Conservation (phyloP, 2,113 vertebrate genomes). For the Recurvirostra avosetta region DNA sequence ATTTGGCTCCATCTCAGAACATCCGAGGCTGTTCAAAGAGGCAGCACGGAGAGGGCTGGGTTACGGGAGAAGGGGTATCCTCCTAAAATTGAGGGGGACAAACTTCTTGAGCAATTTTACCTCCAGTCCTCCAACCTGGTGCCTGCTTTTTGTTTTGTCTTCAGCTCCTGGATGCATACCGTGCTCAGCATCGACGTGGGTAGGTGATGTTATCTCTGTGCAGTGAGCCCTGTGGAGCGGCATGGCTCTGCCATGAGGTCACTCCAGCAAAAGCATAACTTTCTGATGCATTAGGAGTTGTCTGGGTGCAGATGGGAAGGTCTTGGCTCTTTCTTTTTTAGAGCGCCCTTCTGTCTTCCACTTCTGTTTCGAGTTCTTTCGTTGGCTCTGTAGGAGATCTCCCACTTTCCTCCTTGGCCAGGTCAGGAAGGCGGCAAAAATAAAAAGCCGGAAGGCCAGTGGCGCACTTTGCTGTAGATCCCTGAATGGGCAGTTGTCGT, state of each 20-base stretch:
- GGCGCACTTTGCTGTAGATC: background rate
- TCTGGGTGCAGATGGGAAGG: background rate
- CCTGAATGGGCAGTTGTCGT: background rate
- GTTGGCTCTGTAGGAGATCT: background rate
- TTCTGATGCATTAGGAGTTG: background rate
- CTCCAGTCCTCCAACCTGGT: background rate
- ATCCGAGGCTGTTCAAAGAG: background rate
- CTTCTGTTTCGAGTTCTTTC: background rate
- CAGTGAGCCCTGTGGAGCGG: fast-evolving
- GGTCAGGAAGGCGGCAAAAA: background rate
- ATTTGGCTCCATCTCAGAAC: background rate
- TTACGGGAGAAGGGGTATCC: background rate
- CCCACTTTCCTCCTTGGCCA: background rate
- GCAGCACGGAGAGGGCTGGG: background rate
- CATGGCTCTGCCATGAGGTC: background rate
- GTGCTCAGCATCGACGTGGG: background rate
- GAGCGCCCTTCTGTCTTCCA: background rate
- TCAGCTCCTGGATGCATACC: background rate
- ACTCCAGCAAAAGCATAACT: background rate
- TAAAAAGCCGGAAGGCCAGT: background rate
- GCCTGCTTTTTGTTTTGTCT: background rate
- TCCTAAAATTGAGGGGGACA: background rate
- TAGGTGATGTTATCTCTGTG: background rate
- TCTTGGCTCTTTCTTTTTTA: background rate
- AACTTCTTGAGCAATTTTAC: background rate